phyloP scores from a whole-genome alignment of 2,888 invertebrate species.

The Peribatodes rhomboidaria region DNA sequence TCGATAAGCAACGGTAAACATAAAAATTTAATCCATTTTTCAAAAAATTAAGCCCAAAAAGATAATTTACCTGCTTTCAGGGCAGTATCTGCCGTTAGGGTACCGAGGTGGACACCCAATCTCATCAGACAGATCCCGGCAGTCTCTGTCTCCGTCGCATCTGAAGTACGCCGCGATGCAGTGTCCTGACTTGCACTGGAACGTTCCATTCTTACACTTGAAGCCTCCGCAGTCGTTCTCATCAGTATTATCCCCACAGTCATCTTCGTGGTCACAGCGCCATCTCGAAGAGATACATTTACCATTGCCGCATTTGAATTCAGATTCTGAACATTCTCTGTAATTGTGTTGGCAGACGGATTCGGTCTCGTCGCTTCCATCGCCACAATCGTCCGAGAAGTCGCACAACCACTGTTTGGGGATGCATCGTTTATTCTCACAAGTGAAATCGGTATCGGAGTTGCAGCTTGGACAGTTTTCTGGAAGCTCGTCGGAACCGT shows the following conservation, averaged over 20 bases:
- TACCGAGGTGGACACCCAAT: constrained; percentile 95
- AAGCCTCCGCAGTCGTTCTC: constrained; percentile 94
- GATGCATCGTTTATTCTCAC: constrained; percentile 95
- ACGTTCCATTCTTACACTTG: constrained; percentile 95
- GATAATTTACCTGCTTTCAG: constrained; percentile 87
- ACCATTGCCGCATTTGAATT: constrained; percentile 95
- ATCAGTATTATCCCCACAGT: constrained; percentile 98
- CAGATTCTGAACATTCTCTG: constrained; percentile 97
- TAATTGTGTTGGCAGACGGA: constrained; percentile 93
- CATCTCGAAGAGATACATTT: constrained; percentile 97
- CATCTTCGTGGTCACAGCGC: constrained; percentile 98
- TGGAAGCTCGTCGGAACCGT: constrained; percentile 96
- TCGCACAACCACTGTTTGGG: constrained; percentile 98
- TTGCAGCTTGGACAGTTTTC: constrained; percentile 97
- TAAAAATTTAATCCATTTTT: constrained; percentile 3
- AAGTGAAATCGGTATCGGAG: constrained; percentile 95
- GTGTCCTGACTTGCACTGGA: constrained; percentile 97
- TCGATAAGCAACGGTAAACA: not conserved
- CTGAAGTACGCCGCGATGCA: constrained; percentile 96
- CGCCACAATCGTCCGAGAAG: constrained; percentile 98
- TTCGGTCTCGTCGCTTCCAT: constrained; percentile 96
- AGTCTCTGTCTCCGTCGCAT: constrained; percentile 96
- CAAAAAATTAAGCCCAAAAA: not conserved
- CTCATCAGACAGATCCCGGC: constrained; percentile 96
- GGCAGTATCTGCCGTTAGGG: constrained; percentile 95